phyloP scores from a whole-genome alignment of 2,113 vertebrate genomes.

The Chauna torquata region DNA sequence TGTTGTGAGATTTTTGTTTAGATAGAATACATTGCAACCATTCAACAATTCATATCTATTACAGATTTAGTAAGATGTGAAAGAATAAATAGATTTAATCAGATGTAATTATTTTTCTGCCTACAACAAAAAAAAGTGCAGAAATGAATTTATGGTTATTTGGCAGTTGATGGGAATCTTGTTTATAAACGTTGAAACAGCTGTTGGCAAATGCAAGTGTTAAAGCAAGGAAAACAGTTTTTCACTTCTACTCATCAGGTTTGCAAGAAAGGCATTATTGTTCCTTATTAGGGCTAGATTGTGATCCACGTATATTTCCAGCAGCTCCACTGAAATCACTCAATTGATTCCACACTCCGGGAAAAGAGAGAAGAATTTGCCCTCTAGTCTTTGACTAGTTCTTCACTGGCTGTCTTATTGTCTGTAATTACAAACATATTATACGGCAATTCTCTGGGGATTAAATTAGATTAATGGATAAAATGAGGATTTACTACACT shows the following conservation, averaged over 20 bases:
- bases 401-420: neutral
- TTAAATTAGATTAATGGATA: neutral
- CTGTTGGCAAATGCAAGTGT: slow-evolving; percentile 72
- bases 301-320: neutral
- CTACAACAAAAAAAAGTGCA: slow-evolving; percentile 67
- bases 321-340: neutral
- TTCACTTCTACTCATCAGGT: slow-evolving; percentile 20
- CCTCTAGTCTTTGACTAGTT: slow-evolving; percentile 15
- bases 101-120: slow-evolving; percentile 77
- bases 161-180: slow-evolving; percentile 72
- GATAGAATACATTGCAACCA: slow-evolving; percentile 36
- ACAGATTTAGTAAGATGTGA: slow-evolving; percentile 70
- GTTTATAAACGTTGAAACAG: slow-evolving; percentile 78
- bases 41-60: slow-evolving; percentile 69
- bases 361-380: neutral
- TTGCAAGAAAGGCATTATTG: slow-evolving; percentile 21
- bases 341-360: neutral
- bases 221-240: slow-evolving; percentile 72
- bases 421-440: neutral
- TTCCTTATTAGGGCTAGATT: neutral
- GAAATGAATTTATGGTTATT: slow-evolving; percentile 79
- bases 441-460: neutral
- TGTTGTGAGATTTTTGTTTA: slow-evolving; percentile 62
- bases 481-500: neutral
- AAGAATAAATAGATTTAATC: slow-evolving; percentile 77